Base-by-base conservation (phyloP, 1,140 invertebrate genomes). In the Araneus ventricosus region DNA sequence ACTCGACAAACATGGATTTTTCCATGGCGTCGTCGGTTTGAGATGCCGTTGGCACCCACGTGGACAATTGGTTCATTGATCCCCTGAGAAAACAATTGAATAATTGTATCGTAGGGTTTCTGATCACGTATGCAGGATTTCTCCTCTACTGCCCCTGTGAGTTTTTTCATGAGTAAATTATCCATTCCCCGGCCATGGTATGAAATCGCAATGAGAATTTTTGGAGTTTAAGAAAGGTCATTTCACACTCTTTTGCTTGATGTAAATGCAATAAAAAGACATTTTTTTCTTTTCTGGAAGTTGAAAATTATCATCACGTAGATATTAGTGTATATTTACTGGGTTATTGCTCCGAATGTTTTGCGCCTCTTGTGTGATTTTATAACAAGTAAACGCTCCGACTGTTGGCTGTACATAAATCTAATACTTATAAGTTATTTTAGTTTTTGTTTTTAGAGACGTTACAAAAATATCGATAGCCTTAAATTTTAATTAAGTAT, bases 51-150 rank as follows among this genome's bases (percentile, higher is more conserved):
- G 39, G 61, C 37, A 27, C 61, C 61, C 87, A 88, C 37, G 34
- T 67, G 82, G 70, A 17, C n/a, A 82, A 17, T 88, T 52, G 37
- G 87, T 88, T 88, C 87, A 88, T 20, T 70, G 87, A 67, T 88
- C 87, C 34, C 30, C 20, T 75, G 70, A 30, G 10, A 75, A 75
- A 34, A 75, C 27, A 37, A 34, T 75, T 34, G 30, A 34, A 34
- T 75, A 75, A 75, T 30, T 75, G 30, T 6, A 27, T 34, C 17
- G 30, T 34, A 75, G 14, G 30, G 30, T 37, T 75, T 22, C 70
- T 37, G 70, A 75, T 75, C 70, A 37, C 70, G 30, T 37, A 34
- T 75, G 70, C 70, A 75, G 30, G 70, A 75, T 75, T 75, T 75
- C 70, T 37, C 34, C 70, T 75, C 30, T 30, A 75, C 17, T 75